Conservation (phyloP, 2,888 invertebrate species). For the Chrysopilus asiliformis region DNA sequence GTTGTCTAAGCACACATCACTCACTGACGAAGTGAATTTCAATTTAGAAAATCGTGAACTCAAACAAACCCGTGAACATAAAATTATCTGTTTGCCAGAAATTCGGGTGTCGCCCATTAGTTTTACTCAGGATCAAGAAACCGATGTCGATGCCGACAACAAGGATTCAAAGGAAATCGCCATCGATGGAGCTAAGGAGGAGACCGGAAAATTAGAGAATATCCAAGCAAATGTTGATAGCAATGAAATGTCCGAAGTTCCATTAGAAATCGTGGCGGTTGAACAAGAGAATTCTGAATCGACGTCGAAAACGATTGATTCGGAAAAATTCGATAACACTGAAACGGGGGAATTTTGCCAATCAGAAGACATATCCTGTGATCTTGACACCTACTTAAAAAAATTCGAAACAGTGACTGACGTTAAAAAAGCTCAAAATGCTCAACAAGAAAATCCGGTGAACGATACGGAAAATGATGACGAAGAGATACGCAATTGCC, state of each 20-base stretch:
- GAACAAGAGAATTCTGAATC: neutral
- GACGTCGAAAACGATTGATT: neutral
- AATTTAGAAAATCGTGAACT: conserved; percentile 5
- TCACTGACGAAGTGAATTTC: conserved; percentile 9
- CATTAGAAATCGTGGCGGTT: neutral
- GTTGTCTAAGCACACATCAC: neutral
- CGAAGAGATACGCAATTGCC: conserved; percentile 16
- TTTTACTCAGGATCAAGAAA: neutral
- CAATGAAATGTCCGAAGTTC: neutral
- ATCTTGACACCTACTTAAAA: conserved; percentile 17
- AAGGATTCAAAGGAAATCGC: neutral
- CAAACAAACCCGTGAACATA: conserved; percentile 8
- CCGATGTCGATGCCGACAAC: neutral
- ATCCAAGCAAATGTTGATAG: neutral
- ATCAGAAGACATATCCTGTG: conserved; percentile 13
- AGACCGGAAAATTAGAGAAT: neutral
- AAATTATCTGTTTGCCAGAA: conserved; percentile 10
- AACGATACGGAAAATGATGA: conserved; percentile 14
- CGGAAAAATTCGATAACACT: neutral
- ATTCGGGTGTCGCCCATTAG: conserved; percentile 10
- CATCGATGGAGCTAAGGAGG: neutral
- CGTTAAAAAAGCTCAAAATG: conserved; percentile 9
- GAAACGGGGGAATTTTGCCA: neutral
- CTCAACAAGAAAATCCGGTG: conserved; percentile 11
- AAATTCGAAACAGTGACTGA: conserved; percentile 13